These are phyloP conservation scores for Bos indicus DNA, from an alignment of 2,113 vertebrate species.

Conservation along the genomic window DNA sequence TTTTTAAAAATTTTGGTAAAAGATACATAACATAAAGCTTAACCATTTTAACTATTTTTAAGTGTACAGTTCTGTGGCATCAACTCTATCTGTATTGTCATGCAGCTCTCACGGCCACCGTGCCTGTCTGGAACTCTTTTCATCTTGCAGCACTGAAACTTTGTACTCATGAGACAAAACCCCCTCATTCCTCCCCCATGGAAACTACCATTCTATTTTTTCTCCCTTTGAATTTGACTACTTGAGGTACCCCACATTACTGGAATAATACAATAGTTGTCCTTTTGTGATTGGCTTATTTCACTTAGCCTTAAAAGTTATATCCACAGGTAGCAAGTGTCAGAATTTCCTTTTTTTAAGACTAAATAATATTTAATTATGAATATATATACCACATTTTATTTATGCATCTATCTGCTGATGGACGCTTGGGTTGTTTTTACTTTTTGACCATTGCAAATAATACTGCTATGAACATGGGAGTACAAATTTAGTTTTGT, in stretches of 20 bases:
- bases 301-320: neutral
- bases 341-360: neutral
- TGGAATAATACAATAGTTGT: neutral
- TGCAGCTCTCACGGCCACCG: fast-evolving
- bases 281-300: neutral
- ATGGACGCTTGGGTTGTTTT: neutral
- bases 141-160: neutral
- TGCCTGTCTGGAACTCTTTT: neutral
- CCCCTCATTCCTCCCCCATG: neutral
- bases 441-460: neutral
- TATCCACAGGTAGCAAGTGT: neutral
- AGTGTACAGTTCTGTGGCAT: neutral
- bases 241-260: neutral
- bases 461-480: neutral
- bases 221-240: neutral
- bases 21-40: neutral
- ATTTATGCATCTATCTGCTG: neutral
- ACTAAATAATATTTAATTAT: neutral
- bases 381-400: neutral
- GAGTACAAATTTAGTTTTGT: neutral
- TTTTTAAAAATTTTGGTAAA: neutral
- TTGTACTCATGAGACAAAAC: neutral
- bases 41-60: neutral
- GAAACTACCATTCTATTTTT: neutral
- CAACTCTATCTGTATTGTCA: neutral